A percentile compares a stretch with the other conserved stretches of the same genome.
Evolutionary conservation across 2,797 vertebrate species (phyloP).

Genomic region (Sebastes vulpes): DNA sequence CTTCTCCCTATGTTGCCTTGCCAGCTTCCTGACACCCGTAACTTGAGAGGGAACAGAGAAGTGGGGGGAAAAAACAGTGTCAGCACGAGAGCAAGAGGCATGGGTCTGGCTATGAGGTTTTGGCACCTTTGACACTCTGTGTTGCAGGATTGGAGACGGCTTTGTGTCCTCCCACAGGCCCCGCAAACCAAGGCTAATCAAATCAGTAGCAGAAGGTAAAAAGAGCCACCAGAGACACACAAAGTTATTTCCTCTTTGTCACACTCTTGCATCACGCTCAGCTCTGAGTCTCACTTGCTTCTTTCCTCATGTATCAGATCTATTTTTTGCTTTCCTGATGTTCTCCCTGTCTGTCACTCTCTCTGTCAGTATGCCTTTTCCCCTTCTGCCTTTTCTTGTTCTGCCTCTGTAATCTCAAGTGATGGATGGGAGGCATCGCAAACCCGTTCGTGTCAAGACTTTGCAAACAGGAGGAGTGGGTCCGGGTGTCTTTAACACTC

Average conservation of each 20-base stretch:
- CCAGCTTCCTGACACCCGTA: constrained; percentile 49
- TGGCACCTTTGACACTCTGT: constrained; percentile 50
- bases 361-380: neutral
- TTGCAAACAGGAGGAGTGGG: constrained; percentile 2
- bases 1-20: constrained; percentile 22
- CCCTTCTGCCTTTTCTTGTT: constrained; percentile 12
- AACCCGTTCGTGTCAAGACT: constrained; percentile 14
- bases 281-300: constrained; percentile 4
- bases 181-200: constrained; percentile 63
- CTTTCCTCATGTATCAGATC: constrained; percentile 19
- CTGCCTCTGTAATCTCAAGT: constrained; percentile 16
- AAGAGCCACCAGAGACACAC: constrained; percentile 47
- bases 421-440: constrained; percentile 40
- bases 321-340: constrained; percentile 45
- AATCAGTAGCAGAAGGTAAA: constrained; percentile 62
- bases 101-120: constrained; percentile 27
- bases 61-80: constrained; percentile 26
- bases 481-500: constrained; percentile 85
- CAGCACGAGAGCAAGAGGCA: constrained; percentile 20
- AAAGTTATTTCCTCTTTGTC: constrained; percentile 35
- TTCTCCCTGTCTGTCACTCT: constrained; percentile 23
- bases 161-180: constrained; percentile 37
- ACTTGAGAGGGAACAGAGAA: constrained; percentile 35
- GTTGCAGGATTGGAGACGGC: constrained; percentile 42
- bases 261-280: constrained; percentile 32